Base-by-base conservation (phyloP, 2,888 invertebrate species). In the Yponomeuta sedellus region DNA sequence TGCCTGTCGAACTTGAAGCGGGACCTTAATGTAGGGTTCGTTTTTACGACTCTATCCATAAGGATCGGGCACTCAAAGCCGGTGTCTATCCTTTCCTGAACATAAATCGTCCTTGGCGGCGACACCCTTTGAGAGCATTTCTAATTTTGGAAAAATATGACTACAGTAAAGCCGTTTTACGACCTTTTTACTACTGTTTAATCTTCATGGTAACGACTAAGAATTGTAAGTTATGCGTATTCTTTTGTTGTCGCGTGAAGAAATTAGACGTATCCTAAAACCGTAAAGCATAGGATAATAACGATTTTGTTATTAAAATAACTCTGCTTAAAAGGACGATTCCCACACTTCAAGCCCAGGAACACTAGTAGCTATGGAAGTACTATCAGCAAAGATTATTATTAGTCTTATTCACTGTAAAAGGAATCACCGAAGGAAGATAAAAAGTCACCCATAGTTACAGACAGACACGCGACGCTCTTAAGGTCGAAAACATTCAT, bases 131-230 rank as follows among this genome's bases (percentile, higher is more conserved):
- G 84, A 72, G 77, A 73, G 75, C 77, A 82, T 84, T 85, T 82
- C 80, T 78, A 83, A 85, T 84, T 88, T 83, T 74, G 75, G 78
- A 80, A 81, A 85, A 85, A 83, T 85, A 85, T 83, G 76, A 76
- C 78, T 52, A 6, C 78, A 78, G 81, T 77, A 86, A 87, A 85
- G 86, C 85, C 82, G 70, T 80, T 89, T 89, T 80, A 90, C 81
- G 83, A 82, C 68, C 69, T 68, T 83, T 89, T 90, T 88, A 90
- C 85, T 86, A 86, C 87, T 85, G 83, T 88, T 88, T 88, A 89
- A 88, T 87, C 86, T 88, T 80, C 74, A 75, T 78, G 73, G 78
- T 81, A 82, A 86, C 80, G 78, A 64, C 19, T 28, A 25, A 10
- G 28, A 65, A 59, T 65, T 22, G 16, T 52, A 59, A 65, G 19